Conservation (phyloP, 2,888 invertebrate genomes). For the Lycaena phlaeas region DNA sequence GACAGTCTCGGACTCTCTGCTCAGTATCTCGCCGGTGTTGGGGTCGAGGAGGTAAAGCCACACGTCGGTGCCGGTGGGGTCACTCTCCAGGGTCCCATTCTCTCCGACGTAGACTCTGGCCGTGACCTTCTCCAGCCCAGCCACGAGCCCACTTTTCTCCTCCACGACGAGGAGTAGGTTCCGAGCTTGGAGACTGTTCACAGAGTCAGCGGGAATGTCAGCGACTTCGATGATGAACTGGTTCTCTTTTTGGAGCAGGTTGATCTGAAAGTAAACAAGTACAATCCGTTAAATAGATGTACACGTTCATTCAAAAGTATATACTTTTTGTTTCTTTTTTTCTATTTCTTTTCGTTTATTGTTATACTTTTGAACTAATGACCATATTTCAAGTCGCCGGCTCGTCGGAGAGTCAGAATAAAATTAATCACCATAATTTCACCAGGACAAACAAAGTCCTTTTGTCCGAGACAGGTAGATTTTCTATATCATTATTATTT, state of each 20-base stretch:
- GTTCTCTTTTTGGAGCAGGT: conserved; percentile 83
- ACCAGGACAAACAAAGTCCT: too few relatives aligned
- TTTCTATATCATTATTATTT: too few relatives aligned
- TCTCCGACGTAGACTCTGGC: conserved; percentile 80
- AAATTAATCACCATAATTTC: too few relatives aligned
- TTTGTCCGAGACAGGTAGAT: too few relatives aligned
- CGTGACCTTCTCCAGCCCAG: conserved; percentile 89
- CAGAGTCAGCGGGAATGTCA: conserved; percentile 80
- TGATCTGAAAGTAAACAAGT: conserved; percentile 75
- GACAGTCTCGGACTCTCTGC: conserved; percentile 80
- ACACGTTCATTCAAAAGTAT: too few relatives aligned
- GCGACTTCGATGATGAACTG: conserved; percentile 85
- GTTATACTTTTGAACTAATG: too few relatives aligned
- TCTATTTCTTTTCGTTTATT: too few relatives aligned
- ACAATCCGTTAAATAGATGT: too few relatives aligned
- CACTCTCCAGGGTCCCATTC: conserved; percentile 83
- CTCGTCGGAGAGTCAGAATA: too few relatives aligned
- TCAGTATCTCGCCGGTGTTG: conserved; percentile 79
- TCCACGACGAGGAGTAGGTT: conserved; percentile 75
- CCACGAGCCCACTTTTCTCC: conserved; percentile 80
- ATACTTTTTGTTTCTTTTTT: too few relatives aligned
- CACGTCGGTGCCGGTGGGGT: conserved; percentile 84
- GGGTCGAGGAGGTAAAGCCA: conserved; percentile 92
- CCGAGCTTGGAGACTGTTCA: conserved; percentile 52
- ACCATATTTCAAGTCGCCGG: too few relatives aligned